These are phyloP conservation scores for Uromys caudimaculatus DNA, from an alignment of 2,797 vertebrate genomes.

Conservation along the genomic window DNA sequence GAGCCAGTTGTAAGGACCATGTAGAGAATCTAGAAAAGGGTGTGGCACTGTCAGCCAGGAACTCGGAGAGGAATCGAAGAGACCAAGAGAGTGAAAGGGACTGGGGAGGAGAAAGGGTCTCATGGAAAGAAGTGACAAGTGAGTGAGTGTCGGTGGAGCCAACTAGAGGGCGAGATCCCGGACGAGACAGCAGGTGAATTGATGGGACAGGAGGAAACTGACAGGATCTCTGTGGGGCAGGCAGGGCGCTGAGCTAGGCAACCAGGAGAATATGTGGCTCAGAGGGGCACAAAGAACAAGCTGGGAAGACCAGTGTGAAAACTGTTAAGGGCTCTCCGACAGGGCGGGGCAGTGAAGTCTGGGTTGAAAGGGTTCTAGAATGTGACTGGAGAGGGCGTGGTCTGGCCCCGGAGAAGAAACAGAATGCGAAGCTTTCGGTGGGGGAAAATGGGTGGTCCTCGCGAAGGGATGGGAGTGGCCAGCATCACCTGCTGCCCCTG, in stretches of 20 bases:
- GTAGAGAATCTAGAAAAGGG: slow-evolving; percentile 49
- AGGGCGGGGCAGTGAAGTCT: background rate
- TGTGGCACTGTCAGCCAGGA: slow-evolving; percentile 35
- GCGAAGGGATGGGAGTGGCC: background rate
- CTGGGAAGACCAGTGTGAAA: background rate
- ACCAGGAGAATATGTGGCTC: background rate
- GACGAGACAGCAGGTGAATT: background rate
- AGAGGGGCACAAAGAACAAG: background rate
- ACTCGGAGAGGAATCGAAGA: background rate
- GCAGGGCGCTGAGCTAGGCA: background rate
- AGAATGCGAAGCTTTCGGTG: background rate
- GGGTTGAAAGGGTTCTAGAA: background rate
- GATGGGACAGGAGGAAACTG: background rate
- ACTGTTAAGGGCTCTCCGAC: background rate
- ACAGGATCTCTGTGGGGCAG: background rate
- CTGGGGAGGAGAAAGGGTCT: background rate
- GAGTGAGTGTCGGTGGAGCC: background rate
- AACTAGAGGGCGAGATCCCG: background rate
- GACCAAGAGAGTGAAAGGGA: background rate
- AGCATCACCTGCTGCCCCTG: background rate
- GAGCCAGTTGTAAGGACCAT: background rate
- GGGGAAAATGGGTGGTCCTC: background rate
- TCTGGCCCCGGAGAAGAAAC: background rate
- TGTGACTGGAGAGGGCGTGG: background rate
- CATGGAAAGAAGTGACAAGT: background rate